Evolutionary conservation across 1,140 invertebrate genomes (phyloP).

Genomic region (Nebria ingens): DNA sequence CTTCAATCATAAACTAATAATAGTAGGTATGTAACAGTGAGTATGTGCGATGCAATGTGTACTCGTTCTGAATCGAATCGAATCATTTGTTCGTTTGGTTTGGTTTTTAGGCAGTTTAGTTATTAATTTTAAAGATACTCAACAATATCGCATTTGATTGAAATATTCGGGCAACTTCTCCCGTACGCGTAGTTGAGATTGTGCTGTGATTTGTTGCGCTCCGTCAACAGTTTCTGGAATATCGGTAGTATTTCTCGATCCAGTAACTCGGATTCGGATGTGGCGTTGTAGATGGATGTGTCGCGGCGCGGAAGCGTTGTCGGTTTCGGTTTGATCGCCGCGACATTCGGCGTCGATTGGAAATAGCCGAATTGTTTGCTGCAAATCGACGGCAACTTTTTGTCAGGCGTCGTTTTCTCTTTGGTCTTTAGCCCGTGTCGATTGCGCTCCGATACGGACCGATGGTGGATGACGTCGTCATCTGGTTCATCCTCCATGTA

Average conservation of each 20-base stretch:
- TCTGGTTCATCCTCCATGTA: not conserved
- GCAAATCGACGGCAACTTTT: slow-evolving; percentile 18
- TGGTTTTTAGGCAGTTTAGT: too few relatives aligned
- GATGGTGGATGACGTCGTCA: slow-evolving; percentile 24
- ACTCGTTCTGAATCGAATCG: too few relatives aligned
- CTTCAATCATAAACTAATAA: too few relatives aligned
- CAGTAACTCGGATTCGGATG: slow-evolving; percentile 72
- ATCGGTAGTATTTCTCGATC: slow-evolving; percentile 78
- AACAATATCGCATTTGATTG: slow-evolving; percentile 91
- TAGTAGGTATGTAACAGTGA: too few relatives aligned
- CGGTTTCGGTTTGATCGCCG: slow-evolving; percentile 33
- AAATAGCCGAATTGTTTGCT: slow-evolving; percentile 44
- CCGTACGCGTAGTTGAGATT: slow-evolving; percentile 60
- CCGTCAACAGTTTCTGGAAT: slow-evolving; percentile 79
- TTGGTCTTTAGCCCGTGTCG: slow-evolving; percentile 18
- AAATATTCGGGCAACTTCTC: slow-evolving; percentile 85
- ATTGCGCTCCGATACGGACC: slow-evolving; percentile 31
- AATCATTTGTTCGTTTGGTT: too few relatives aligned
- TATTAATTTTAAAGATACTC: slow-evolving; percentile 64
- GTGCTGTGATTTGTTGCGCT: slow-evolving; percentile 59
- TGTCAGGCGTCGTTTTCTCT: slow-evolving; percentile 25
- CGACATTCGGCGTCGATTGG: slow-evolving; percentile 50
- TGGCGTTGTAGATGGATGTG: slow-evolving; percentile 59
- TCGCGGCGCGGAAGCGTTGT: slow-evolving; percentile 27
- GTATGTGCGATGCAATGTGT: too few relatives aligned